Conservation (phyloP, 2,888 invertebrate genomes). For the Dasysyrphus tricinctus region DNA sequence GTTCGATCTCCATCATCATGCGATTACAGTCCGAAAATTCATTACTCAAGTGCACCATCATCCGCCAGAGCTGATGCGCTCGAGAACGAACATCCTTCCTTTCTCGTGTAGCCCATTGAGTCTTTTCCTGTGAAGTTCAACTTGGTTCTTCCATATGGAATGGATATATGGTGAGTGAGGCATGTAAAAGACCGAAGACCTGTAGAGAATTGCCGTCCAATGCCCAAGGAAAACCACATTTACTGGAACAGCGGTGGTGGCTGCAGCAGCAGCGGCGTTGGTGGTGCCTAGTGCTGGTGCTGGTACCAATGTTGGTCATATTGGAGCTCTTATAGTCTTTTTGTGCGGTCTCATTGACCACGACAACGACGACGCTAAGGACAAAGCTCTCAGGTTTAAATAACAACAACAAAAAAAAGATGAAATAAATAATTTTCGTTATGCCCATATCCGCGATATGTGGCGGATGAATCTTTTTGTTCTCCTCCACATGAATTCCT, state of each 20-base stretch:
- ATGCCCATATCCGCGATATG: slow-evolving; percentile 66
- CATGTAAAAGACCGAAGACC: slow-evolving; percentile 71
- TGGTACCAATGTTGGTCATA: slow-evolving; percentile 44
- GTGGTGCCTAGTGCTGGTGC: slow-evolving; percentile 35
- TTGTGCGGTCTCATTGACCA: slow-evolving; percentile 73
- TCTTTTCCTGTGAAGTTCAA: slow-evolving; percentile 16
- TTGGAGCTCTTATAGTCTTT: slow-evolving; percentile 40
- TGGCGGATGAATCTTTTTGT: slow-evolving; percentile 73
- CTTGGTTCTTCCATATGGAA: slow-evolving; percentile 33
- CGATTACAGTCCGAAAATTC: slow-evolving; percentile 73
- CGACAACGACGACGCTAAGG: slow-evolving; percentile 41
- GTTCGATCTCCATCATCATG: slow-evolving; percentile 62
- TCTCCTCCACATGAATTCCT: slow-evolving; percentile 74
- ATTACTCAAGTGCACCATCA: slow-evolving; percentile 73
- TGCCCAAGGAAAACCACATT: slow-evolving; percentile 74
- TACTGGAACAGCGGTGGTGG: slow-evolving; percentile 30
- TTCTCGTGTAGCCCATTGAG: slow-evolving; percentile 12
- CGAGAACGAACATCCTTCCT: slow-evolving; percentile 37
- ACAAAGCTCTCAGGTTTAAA: slow-evolving; percentile 45
- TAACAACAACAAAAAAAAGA: slow-evolving; percentile 26
- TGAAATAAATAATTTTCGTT: slow-evolving; percentile 74
- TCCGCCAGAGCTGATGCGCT: background rate
- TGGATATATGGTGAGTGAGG: slow-evolving; percentile 34
- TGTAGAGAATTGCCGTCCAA: slow-evolving; percentile 64
- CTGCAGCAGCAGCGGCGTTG: too few relatives aligned